Evolutionary conservation across 2,113 vertebrate genomes (phyloP), one percentile per base, ranked within the genome.

Genomic region (Nyctereutes procyonoides): DNA sequence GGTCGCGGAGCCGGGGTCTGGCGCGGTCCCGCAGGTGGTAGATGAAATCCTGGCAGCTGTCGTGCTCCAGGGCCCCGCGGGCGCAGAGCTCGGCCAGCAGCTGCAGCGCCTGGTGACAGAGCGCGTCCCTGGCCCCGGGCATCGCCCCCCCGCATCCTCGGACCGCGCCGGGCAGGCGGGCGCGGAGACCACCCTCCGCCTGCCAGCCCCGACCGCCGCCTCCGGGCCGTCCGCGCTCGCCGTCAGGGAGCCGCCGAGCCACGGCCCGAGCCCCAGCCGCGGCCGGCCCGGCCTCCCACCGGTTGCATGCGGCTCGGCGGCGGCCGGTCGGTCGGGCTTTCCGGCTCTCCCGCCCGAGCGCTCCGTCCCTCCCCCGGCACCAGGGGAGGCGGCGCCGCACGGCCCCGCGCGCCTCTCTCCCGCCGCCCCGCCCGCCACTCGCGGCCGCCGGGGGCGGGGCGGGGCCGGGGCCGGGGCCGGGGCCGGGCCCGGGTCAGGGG

Each of bases 71-170:
- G 98, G 99, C 99, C 96, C 99, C 99, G 96, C 99, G 99, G 98
- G 99, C 99, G 97, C 99, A 99, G 97, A 99, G 99, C 98, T 99
- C 99, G 98, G 99, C 99, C 98, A 99, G 98, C 98, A 99, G 99
- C 99, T 99, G 99, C 98, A 99, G 99, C 98, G 99, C 99, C 99
- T 99, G 99, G 99, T 99, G 99, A 99, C 99, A 99, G 99, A 99
- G 99, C 99, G 99, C 99, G 99, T 99, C 99, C 99, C 99, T 99
- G 99, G 99, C 99, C 99, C 99, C 99, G 99, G 99, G 99, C 99
- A 99, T 99, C 99, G 99, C 99, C 99, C 99, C 99, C 99, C 99
- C 99, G 99, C 99, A 99, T 99, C 99, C 99, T 99, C 99, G 99
- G 96, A 98, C 98, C 98, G 98, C 99, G 99, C 98, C 98, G 96